Base-by-base conservation (phyloP, 2,888 invertebrate genomes). In the Phlogophora meticulosa region DNA sequence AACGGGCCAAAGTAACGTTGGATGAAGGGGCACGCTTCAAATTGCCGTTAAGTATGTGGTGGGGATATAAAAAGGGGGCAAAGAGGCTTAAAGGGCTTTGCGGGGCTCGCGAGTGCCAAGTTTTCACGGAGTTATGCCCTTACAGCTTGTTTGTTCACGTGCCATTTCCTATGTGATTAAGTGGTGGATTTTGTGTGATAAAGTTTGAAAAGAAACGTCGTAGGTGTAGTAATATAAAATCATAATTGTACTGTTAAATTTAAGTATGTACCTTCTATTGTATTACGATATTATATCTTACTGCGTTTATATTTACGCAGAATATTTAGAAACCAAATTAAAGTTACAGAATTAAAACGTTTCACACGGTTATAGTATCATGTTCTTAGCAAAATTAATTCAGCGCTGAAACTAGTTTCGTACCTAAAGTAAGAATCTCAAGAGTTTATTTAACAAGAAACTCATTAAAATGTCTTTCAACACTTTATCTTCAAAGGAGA, bases 31-130 rank as follows among this genome's bases (percentile, higher is more conserved):
- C 68, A 82, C 87, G 87, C 88, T 89, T 85, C 86, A 89, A 92
- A 92, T 94, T 92, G 90, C 89, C 89, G 90, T 88, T 94, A 94
- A 94, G 94, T 94, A 92, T 93, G 92, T 92, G 93, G 91, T 89
- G 89, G 91, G 86, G 87, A 87, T 90, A 91, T 90, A 91, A 92
- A 91, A 91, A 90, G 91, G 90, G 88, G 90, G 91, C 84, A 90
- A 90, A 91, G 91, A 88, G 90, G 93, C 93, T 94, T 94, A 94
- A 84, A 78, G 83, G 90, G 91, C 92, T 94, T 94, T 91, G 82
- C 84, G 83, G 85, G 88, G 87, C 83, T 87, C 87, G 86, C 87
- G 87, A 88, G 90, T 87, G 89, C 85, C 88, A 91, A 92, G 90
- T 92, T 92, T 81, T 81, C 82, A 81, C 84, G 85, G 89, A 91